Percentiles rank a stretch among this genome's conserved stretches.
Evolutionary conservation across 2,888 invertebrate genomes (phyloP).

Genomic region (Linnaemya tessellans): DNA sequence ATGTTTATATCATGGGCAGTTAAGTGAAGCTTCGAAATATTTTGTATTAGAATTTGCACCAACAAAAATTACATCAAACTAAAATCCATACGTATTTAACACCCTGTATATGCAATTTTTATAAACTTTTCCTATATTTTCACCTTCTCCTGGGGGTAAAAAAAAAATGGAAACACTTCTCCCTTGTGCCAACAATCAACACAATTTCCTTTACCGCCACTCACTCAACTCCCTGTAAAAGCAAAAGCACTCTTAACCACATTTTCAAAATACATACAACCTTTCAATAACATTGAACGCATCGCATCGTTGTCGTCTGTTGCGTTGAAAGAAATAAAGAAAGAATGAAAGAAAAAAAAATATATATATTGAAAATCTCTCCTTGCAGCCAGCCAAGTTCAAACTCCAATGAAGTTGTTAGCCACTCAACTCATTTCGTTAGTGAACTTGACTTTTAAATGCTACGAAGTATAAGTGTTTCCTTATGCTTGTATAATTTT

Average conservation of each 20-base stretch:
- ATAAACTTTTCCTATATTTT: conserved; percentile 11
- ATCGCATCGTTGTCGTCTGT: conserved; percentile 50
- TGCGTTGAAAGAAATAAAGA: conserved; percentile 16
- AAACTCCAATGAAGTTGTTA: conserved; percentile 28
- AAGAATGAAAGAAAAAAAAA: background rate
- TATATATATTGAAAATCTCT: conserved; percentile 8
- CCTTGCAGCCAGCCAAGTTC: conserved; percentile 8
- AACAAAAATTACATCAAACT: background rate
- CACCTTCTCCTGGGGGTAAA: background rate
- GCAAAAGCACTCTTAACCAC: conserved; percentile 57
- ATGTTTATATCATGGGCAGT: too few relatives aligned
- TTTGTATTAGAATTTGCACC: too few relatives aligned
- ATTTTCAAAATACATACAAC: conserved; percentile 68
- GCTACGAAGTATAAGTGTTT: conserved; percentile 64
- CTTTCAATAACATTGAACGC: conserved; percentile 70
- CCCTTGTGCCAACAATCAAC: conserved; percentile 61
- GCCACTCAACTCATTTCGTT: conserved; percentile 40
- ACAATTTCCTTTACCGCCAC: conserved; percentile 63
- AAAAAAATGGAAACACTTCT: conserved; percentile 23
- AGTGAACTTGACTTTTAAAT: conserved; percentile 53
- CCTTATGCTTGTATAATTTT: conserved; percentile 76
- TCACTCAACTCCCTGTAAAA: background rate
- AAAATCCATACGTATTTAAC: background rate
- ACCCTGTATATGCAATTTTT: conserved; percentile 54
- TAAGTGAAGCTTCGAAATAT: too few relatives aligned